A percentile compares a stretch with the other conserved stretches of the same genome.
phyloP scores from a whole-genome alignment of 2,888 invertebrate species.

The Epinotia brunnichana region DNA sequence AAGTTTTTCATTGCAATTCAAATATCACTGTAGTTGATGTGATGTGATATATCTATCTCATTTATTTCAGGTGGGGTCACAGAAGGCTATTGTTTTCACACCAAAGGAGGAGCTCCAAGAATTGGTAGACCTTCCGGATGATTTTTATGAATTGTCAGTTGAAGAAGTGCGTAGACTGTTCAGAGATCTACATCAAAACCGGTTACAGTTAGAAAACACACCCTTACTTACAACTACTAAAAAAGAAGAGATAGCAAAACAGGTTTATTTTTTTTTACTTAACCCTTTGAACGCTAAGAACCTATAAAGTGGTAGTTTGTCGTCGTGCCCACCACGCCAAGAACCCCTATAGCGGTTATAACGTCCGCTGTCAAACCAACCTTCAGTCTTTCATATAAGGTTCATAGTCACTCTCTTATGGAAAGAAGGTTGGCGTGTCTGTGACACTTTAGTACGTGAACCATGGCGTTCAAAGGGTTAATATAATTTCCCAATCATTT shows the following conservation, averaged over 20 bases:
- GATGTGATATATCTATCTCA: neutral
- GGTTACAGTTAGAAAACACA: slow-evolving; percentile 87
- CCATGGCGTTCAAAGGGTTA: too few relatives aligned
- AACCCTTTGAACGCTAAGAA: too few relatives aligned
- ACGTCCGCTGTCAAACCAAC: too few relatives aligned
- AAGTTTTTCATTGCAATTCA: too few relatives aligned
- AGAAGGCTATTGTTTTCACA: slow-evolving; percentile 90
- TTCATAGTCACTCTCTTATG: too few relatives aligned
- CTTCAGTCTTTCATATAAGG: too few relatives aligned
- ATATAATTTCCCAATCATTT: too few relatives aligned
- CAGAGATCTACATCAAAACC: slow-evolving; percentile 87
- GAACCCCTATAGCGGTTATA: too few relatives aligned
- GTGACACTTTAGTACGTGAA: too few relatives aligned
- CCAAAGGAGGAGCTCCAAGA: slow-evolving; percentile 80
- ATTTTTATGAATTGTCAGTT: slow-evolving; percentile 93
- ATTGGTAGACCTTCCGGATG: slow-evolving; percentile 91
- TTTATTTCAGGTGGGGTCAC: slow-evolving; percentile 86
- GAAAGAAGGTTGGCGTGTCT: too few relatives aligned
- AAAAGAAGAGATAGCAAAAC: slow-evolving; percentile 59
- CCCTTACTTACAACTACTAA: slow-evolving; percentile 86
- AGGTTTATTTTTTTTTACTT: slow-evolving; percentile 56
- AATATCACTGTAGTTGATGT: neutral
- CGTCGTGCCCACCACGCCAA: too few relatives aligned
- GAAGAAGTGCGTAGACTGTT: slow-evolving; percentile 91
- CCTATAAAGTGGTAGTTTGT: too few relatives aligned